phyloP scores from a whole-genome alignment of 2,888 invertebrate genomes.

The Perizoma affinitatum region DNA sequence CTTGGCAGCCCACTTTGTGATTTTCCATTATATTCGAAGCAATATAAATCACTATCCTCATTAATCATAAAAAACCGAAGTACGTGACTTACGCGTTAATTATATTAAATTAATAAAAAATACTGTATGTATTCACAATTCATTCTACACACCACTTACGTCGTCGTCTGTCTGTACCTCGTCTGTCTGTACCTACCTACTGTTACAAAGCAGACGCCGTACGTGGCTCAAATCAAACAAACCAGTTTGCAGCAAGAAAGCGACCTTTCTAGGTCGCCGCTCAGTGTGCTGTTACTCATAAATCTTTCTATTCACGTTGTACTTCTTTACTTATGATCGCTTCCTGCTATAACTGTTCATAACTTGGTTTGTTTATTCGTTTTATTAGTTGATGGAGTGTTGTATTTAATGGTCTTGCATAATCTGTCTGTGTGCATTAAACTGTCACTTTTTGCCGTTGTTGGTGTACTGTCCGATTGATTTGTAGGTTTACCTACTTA shows the following conservation, averaged over 20 bases:
- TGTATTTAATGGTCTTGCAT: constrained; percentile 15
- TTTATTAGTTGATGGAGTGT: constrained; percentile 17
- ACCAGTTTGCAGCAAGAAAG: constrained; percentile 42
- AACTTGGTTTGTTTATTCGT: constrained; percentile 12
- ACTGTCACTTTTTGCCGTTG: constrained; percentile 3
- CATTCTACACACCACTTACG: too few species aligned
- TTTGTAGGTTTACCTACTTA: too few species aligned
- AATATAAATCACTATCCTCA: too few species aligned
- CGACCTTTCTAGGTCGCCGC: constrained; percentile 59
- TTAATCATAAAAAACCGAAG: too few species aligned
- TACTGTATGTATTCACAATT: too few species aligned
- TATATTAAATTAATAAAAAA: too few species aligned
- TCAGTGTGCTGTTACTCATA: constrained; percentile 43
- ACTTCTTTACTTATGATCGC: constrained; percentile 39
- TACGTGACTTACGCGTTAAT: too few species aligned
- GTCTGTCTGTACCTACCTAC: neutral
- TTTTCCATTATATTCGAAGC: too few species aligned
- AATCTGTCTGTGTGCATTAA: constrained; percentile 6
- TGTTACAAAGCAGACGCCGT: constrained; percentile 15
- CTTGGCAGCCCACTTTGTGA: too few species aligned
- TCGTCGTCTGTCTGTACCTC: too few species aligned
- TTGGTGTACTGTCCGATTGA: constrained; percentile 1
- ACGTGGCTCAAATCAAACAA: constrained; percentile 26
- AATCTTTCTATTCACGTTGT: constrained; percentile 45
- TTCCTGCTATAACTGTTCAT: constrained; percentile 23